These are phyloP conservation scores for Xiphorhynchus elegans DNA, from an alignment of 2,113 vertebrate species.

Conservation along the genomic window DNA sequence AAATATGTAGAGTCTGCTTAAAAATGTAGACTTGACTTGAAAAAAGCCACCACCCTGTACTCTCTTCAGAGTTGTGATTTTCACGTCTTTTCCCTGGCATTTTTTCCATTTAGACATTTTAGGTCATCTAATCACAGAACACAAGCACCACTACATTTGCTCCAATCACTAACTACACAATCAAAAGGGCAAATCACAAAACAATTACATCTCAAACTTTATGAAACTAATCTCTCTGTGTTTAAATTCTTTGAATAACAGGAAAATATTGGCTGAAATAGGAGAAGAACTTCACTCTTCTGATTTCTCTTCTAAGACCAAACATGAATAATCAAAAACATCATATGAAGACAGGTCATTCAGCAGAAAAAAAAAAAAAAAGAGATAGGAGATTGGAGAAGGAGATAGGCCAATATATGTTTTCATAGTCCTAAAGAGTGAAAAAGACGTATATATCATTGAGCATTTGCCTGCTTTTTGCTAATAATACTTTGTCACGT, in stretches of 20 bases:
- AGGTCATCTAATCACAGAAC: background rate
- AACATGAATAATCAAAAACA: background rate
- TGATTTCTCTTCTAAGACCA: background rate
- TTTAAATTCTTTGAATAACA: background rate
- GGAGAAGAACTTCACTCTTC: background rate
- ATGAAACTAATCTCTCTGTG: background rate
- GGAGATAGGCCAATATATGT: background rate
- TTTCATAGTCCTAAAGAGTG: background rate
- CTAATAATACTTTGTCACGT: background rate
- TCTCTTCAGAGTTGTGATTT: background rate
- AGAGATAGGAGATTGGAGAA: background rate
- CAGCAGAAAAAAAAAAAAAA: background rate
- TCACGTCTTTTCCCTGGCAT: background rate
- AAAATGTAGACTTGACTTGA: background rate
- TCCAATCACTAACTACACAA: background rate
- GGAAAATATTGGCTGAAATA: background rate
- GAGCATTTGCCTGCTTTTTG: background rate
- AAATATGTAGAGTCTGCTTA: background rate
- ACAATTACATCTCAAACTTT: background rate
- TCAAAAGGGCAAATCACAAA: background rate
- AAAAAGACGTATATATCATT: background rate
- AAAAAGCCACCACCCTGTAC: background rate
- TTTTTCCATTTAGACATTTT: background rate
- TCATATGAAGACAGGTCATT: background rate
- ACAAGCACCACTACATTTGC: background rate